A percentile compares a stretch with the other conserved stretches of the same genome.
phyloP scores from a whole-genome alignment of 1,140 invertebrate genomes.

The Drosophila parvula region DNA sequence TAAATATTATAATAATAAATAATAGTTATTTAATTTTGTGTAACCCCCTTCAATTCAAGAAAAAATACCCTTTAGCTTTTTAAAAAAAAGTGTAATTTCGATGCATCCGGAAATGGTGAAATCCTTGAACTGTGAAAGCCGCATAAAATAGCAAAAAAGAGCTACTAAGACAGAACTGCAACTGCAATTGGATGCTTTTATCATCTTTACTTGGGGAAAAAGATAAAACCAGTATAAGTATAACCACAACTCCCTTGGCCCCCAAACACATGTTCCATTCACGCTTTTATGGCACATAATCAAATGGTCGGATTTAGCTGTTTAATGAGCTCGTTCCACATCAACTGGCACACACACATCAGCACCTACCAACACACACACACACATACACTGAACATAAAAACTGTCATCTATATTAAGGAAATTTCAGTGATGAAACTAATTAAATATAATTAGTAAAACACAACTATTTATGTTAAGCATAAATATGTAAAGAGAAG shows the following conservation, averaged over 20 bases:
- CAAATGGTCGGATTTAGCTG: conserved; percentile 67
- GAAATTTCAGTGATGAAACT: too few species aligned
- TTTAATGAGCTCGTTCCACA: conserved; percentile 77
- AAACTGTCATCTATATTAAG: too few species aligned
- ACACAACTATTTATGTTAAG: too few species aligned
- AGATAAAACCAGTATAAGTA: neutral
- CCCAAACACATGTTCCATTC: conserved; percentile 25
- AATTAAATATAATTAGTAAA: too few species aligned
- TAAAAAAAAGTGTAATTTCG: neutral
- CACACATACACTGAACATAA: neutral
- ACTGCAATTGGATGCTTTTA: conserved; percentile 4
- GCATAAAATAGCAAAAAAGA: neutral
- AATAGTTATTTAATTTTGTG: too few species aligned
- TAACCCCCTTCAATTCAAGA: neutral
- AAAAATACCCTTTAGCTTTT: neutral
- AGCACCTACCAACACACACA: conserved; percentile 2
- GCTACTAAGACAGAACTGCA: conserved; percentile 7
- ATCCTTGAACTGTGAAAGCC: neutral
- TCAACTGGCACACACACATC: conserved; percentile 22
- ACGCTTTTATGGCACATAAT: conserved; percentile 62
- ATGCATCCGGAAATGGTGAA: neutral
- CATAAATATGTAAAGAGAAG: too few species aligned
- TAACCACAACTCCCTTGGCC: neutral
- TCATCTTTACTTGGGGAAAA: neutral
- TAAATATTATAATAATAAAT: neutral